Conservation (phyloP, 2,797 vertebrate species). For the Poeciliopsis turneri region DNA sequence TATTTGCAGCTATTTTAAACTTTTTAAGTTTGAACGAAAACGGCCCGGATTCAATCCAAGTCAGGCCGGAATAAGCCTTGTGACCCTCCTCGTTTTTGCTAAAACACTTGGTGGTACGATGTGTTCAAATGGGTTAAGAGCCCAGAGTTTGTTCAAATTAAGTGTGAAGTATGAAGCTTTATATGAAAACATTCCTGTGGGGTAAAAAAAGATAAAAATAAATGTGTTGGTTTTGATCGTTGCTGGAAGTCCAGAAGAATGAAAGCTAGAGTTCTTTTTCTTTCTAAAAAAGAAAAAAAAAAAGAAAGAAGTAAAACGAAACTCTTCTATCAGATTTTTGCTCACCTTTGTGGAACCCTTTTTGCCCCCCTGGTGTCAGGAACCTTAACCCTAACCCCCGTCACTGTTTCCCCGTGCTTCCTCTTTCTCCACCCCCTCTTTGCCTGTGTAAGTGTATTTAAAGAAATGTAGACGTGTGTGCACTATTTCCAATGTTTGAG, state of each 20-base stretch:
- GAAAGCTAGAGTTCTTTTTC: constrained; percentile 76
- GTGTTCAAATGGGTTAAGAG: constrained; percentile 25
- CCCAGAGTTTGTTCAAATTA: constrained; percentile 18
- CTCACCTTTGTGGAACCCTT: constrained; percentile 86
- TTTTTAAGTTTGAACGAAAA: constrained; percentile 34
- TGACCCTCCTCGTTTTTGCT: constrained; percentile 16
- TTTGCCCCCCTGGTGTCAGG: constrained; percentile 29
- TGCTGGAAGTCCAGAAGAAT: constrained; percentile 41
- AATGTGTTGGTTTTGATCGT: constrained; percentile 2
- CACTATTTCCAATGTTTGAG: constrained; percentile 85
- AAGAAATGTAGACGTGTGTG: constrained; percentile 89
- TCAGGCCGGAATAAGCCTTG: constrained; percentile 8
- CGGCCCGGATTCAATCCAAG: constrained; percentile 24
- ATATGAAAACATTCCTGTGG: constrained; percentile 63
- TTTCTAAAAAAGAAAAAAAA: background rate
- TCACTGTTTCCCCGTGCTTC: constrained; percentile 91
- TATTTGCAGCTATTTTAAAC: constrained; percentile 33
- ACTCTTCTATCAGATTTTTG: constrained; percentile 87
- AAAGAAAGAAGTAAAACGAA: constrained; percentile 57
- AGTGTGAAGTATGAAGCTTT: constrained; percentile 56
- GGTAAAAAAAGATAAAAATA: constrained; percentile 39
- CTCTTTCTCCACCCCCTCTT: constrained; percentile 33
- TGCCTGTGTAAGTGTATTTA: constrained; percentile 92
- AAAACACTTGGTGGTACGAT: constrained; percentile 15
- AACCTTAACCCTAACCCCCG: constrained; percentile 53